These are phyloP conservation scores for Cynopterus sphinx DNA, from an alignment of 2,797 vertebrate species.

Conservation along the genomic window DNA sequence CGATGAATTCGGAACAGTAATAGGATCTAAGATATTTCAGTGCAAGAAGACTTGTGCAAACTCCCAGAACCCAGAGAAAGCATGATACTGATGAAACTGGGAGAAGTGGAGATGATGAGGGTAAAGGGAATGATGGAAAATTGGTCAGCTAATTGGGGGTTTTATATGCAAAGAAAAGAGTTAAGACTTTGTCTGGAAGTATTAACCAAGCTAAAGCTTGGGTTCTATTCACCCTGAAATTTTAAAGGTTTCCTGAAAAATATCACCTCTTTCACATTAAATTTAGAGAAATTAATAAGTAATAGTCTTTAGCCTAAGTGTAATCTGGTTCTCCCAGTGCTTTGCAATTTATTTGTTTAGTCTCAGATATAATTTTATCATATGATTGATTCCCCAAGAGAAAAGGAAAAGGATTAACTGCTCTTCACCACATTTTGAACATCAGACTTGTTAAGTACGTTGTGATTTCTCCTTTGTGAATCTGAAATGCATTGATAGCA, in stretches of 20 bases:
- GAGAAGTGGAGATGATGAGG: background rate
- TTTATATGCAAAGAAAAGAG: background rate
- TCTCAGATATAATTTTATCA: background rate
- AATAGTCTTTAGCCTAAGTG: background rate
- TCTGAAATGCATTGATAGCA: background rate
- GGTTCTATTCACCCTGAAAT: background rate
- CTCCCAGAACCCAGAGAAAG: background rate
- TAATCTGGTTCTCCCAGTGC: background rate
- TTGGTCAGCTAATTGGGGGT: background rate
- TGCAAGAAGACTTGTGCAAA: background rate
- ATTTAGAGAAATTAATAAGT: background rate
- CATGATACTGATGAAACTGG: background rate
- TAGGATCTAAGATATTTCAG: background rate
- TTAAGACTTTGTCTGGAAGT: background rate
- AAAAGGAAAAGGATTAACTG: background rate
- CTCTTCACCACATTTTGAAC: background rate
- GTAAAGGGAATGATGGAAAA: background rate
- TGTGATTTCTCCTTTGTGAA: background rate
- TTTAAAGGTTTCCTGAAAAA: background rate
- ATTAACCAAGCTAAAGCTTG: background rate
- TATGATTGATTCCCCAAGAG: background rate
- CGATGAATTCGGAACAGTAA: constrained; percentile 17
- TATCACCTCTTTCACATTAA: background rate
- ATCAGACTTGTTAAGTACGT: background rate
- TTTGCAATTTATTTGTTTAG: background rate